phyloP scores from a whole-genome alignment of 2,888 invertebrate species.

The Anthrax anthrax region DNA sequence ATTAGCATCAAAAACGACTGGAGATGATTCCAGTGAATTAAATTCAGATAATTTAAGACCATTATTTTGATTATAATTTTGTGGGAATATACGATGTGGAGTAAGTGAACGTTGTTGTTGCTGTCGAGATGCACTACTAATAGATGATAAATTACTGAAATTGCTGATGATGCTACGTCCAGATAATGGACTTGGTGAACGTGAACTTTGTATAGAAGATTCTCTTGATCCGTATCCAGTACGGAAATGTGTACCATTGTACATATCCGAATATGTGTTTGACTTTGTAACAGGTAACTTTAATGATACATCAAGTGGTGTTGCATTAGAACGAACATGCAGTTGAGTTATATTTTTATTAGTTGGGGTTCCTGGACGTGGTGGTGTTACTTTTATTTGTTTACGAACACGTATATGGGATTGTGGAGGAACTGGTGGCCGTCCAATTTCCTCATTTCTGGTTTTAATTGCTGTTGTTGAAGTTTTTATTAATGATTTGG shows the following conservation, averaged over 20 bases:
- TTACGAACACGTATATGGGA: constrained; percentile 23
- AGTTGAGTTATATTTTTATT: not conserved
- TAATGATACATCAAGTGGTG: constrained; percentile 22
- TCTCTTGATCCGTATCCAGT: constrained; percentile 11
- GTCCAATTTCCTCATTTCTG: constrained; percentile 6
- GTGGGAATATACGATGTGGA: constrained; percentile 56
- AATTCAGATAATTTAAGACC: constrained; percentile 43
- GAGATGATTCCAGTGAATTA: constrained; percentile 53
- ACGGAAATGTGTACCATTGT: not conserved
- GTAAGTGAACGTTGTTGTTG: constrained; percentile 21
- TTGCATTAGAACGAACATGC: not conserved
- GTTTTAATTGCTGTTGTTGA: not conserved
- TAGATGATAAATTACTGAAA: constrained; percentile 16
- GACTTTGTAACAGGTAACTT: constrained; percentile 16
- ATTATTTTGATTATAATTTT: constrained; percentile 38
- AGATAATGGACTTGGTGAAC: constrained; percentile 43
- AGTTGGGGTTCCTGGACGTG: constrained; percentile 3
- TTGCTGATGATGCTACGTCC: constrained; percentile 16
- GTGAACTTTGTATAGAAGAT: constrained; percentile 28
- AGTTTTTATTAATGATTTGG: not conserved
- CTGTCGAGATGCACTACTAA: constrained; percentile 10
- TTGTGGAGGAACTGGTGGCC: constrained; percentile 27
- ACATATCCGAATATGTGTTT: constrained; percentile 4
- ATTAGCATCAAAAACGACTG: constrained; percentile 70
- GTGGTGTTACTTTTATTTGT: constrained; percentile 14